Conservation (phyloP, 2,888 invertebrate genomes). For the Bursaphelenchus okinawaensis region DNA sequence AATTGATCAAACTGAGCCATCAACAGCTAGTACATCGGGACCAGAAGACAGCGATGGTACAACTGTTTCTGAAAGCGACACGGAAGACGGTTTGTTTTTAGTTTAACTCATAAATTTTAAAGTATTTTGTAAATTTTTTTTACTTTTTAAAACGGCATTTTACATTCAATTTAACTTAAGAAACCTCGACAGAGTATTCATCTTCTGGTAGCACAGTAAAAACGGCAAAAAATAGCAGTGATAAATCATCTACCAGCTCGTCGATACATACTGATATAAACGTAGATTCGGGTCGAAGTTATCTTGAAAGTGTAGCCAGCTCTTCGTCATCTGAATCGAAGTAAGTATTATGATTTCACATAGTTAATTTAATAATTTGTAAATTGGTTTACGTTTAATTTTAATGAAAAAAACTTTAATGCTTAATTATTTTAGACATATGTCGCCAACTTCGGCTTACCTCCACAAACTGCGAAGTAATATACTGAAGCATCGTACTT, state of each 20-base stretch:
- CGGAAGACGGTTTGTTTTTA: no score
- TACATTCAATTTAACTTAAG: no score
- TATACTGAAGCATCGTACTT: neutral
- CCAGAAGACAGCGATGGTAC: no score
- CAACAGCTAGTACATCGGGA: no score
- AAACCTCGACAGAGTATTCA: neutral
- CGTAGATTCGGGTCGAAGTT: neutral
- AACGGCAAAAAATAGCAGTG: neutral
- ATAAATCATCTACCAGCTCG: slow-evolving; percentile 8
- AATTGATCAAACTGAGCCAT: no score
- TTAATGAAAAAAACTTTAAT: neutral
- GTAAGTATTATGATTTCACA: neutral
- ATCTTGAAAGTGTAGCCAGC: slow-evolving; percentile 10
- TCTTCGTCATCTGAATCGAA: neutral
- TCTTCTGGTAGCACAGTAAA: neutral
- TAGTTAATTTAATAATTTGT: neutral
- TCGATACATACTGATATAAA: slow-evolving; percentile 1
- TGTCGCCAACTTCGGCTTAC: slow-evolving; percentile 13
- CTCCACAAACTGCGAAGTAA: slow-evolving; percentile 13
- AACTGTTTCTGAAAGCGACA: no score
- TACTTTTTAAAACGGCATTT: no score
- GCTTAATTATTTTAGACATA: neutral
- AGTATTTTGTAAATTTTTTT: no score
- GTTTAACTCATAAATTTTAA: no score
- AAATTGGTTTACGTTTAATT: neutral